A percentile compares a stretch with the other conserved stretches of the same genome.
phyloP scores from a whole-genome alignment of 2,888 invertebrate genomes.

The Calliopum simillimum region DNA sequence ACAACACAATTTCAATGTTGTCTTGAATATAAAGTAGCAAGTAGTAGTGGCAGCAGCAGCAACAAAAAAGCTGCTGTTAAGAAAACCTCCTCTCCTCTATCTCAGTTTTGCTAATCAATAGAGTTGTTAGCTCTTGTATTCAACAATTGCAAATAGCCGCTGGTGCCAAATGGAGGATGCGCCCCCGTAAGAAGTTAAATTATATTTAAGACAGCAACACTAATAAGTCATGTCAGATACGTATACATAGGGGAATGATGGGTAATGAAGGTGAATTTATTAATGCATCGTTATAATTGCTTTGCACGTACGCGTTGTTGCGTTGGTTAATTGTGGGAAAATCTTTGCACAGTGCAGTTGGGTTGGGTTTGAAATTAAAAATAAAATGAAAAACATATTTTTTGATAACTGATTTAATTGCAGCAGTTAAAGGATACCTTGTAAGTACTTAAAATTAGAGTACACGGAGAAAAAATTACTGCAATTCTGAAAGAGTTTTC shows the following conservation, averaged over 20 bases:
- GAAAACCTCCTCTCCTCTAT: background rate
- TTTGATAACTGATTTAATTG: no score
- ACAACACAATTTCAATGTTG: background rate
- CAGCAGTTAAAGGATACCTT: no score
- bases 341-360: no score
- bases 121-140: constrained; percentile 32
- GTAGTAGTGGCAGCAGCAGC: background rate
- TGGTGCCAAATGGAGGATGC: background rate
- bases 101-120: constrained; percentile 27
- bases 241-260: background rate
- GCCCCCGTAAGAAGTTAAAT: constrained; percentile 2
- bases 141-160: constrained; percentile 22
- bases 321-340: no score
- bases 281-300: no score
- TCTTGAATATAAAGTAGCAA: background rate
- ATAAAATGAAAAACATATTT: no score
- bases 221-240: constrained; percentile 20
- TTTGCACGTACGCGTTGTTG: no score
- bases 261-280: no score
- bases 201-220: constrained; percentile 23
- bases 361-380: no score
- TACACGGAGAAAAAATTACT: no score
- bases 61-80: background rate
- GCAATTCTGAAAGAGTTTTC: no score
- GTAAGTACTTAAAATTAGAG: no score